A percentile compares a stretch with the other conserved stretches of the same genome.
Evolutionary conservation across 2,113 vertebrate species (phyloP).

Genomic region (Turnix velox): DNA sequence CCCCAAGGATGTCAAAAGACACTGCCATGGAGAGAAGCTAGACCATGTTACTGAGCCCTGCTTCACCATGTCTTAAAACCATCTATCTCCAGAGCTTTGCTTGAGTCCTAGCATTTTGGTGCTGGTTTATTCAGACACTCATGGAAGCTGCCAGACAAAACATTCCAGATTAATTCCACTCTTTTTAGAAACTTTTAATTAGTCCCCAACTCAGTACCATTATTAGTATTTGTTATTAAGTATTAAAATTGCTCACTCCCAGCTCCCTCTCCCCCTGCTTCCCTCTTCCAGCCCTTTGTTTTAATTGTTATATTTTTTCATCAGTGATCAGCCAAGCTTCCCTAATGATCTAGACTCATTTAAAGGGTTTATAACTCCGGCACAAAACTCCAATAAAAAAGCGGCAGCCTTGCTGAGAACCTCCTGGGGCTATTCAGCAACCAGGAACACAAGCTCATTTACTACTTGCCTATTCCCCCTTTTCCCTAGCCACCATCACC

Average conservation of each 20-base stretch:
- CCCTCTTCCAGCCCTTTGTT: slow-evolving; percentile 57
- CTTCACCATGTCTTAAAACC: background rate
- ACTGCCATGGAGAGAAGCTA: background rate
- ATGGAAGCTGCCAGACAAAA: slow-evolving; percentile 28
- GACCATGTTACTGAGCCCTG: rapidly evolving
- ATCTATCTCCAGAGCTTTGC: background rate
- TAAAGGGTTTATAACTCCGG: slow-evolving; percentile 72
- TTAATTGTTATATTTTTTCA: slow-evolving; percentile 80
- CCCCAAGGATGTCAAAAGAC: background rate
- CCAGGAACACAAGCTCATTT: slow-evolving; percentile 65
- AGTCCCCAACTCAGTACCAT: slow-evolving; percentile 60
- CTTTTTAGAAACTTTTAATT: slow-evolving; percentile 78
- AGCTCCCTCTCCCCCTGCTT: slow-evolving; percentile 40
- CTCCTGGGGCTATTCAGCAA: slow-evolving; percentile 61
- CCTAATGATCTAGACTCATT: slow-evolving; percentile 78
- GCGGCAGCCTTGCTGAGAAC: slow-evolving; percentile 58
- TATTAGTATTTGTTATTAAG: slow-evolving; percentile 78
- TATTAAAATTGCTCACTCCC: slow-evolving; percentile 64
- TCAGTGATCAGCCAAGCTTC: slow-evolving; percentile 77
- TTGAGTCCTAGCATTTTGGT: background rate
- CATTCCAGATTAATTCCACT: slow-evolving; percentile 47
- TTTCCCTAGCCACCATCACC: background rate
- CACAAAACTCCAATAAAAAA: slow-evolving; percentile 73
- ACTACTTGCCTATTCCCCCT: background rate
- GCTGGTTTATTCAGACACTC: background rate